Evolutionary conservation across 2,888 invertebrate genomes (phyloP).

Genomic region (Melieria omissa): DNA sequence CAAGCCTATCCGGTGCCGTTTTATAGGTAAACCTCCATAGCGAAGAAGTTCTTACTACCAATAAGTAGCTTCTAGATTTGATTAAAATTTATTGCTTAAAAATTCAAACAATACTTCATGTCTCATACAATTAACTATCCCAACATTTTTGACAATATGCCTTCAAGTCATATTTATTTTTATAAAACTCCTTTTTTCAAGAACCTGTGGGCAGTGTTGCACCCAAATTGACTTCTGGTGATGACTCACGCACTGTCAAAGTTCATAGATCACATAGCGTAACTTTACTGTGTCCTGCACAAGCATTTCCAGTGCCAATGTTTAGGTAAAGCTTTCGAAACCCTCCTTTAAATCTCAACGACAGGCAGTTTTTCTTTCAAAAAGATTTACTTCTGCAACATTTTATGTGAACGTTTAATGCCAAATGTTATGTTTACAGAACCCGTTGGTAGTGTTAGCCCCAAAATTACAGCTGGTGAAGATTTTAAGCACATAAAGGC

Average conservation of each 20-base stretch:
- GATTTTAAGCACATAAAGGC: slow-evolving; percentile 69
- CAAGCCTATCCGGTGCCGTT: slow-evolving; percentile 81
- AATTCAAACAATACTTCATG: neutral
- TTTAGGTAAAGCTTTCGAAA: slow-evolving; percentile 71
- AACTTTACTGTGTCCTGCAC: slow-evolving; percentile 74
- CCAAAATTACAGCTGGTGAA: slow-evolving; percentile 77
- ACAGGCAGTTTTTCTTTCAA: slow-evolving; percentile 48
- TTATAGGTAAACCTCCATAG: slow-evolving; percentile 70
- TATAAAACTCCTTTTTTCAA: slow-evolving; percentile 48
- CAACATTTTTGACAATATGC: slow-evolving; percentile 46
- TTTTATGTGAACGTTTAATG: neutral
- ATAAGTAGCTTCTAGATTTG: neutral
- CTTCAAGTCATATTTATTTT: slow-evolving; percentile 17
- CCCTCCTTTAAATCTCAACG: neutral
- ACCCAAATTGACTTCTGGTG: slow-evolving; percentile 76
- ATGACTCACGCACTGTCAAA: slow-evolving; percentile 70
- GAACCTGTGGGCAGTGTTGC: slow-evolving; percentile 70
- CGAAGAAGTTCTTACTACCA: neutral
- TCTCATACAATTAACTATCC: slow-evolving; percentile 30
- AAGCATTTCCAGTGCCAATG: slow-evolving; percentile 76
- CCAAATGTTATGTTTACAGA: slow-evolving; percentile 47
- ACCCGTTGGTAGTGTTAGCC: slow-evolving; percentile 67
- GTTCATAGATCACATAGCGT: slow-evolving; percentile 67
- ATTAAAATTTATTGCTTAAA: neutral
- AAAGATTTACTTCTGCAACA: neutral